These are phyloP conservation scores for Todiramphus chloris DNA, from an alignment of 2,113 vertebrate species.

Conservation along the genomic window DNA sequence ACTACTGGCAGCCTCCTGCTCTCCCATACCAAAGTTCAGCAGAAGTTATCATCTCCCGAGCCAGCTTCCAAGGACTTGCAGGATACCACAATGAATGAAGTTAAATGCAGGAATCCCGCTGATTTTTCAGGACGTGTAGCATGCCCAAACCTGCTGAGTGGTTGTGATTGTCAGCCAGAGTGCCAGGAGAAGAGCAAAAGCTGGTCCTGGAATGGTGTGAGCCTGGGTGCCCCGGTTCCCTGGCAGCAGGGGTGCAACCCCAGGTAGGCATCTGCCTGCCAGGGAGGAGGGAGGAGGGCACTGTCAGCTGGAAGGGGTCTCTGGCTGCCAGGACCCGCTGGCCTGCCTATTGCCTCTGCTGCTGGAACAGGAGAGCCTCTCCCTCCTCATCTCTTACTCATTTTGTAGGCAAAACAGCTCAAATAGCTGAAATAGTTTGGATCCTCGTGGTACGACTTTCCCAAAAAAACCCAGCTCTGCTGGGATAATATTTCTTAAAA, in stretches of 20 bases:
- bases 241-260: background rate
- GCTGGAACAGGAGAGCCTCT: background rate
- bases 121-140: background rate
- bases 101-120: background rate
- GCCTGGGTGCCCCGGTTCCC: background rate
- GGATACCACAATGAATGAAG: background rate
- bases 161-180: background rate
- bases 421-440: slow-evolving; percentile 60
- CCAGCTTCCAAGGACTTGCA: slow-evolving; percentile 5
- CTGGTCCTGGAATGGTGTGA: fast-evolving
- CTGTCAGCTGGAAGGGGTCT: slow-evolving; percentile 21
- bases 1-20: background rate
- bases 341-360: background rate
- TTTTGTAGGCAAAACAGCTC: slow-evolving; percentile 41
- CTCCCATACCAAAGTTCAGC: background rate
- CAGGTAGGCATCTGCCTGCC: background rate
- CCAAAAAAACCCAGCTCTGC: background rate
- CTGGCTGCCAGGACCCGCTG: background rate
- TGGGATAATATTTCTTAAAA: slow-evolving; percentile 63
- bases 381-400: slow-evolving; percentile 25
- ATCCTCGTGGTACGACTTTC: background rate
- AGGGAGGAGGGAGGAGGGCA: background rate
- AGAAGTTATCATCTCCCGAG: background rate
- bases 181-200: background rate
- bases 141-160: background rate